These are phyloP conservation scores for Microcaecilia unicolor DNA, from an alignment of 2,797 vertebrate species.

Conservation along the genomic window DNA sequence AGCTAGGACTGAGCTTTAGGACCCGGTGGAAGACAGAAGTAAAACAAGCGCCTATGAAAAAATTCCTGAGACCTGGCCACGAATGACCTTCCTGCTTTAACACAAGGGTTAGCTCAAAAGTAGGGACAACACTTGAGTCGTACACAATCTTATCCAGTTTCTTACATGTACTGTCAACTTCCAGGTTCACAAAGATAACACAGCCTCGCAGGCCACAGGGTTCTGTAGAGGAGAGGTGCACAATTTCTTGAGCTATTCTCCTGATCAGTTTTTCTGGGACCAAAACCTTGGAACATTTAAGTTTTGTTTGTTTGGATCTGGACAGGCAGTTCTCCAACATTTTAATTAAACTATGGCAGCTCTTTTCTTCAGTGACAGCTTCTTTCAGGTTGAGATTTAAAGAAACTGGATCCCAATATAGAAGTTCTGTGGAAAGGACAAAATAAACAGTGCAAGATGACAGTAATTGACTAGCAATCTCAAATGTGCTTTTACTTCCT, in stretches of 20 bases:
- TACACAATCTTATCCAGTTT: slow-evolving; percentile 69
- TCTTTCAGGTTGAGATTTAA: slow-evolving; percentile 54
- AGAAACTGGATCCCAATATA: slow-evolving; percentile 69
- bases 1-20: slow-evolving; percentile 74
- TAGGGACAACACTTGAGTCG: slow-evolving; percentile 70
- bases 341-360: slow-evolving; percentile 62
- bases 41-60: slow-evolving; percentile 71
- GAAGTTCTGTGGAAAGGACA: slow-evolving; percentile 50
- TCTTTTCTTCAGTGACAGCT: slow-evolving; percentile 57
- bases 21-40: slow-evolving; percentile 52
- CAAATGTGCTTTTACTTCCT: too few species aligned
- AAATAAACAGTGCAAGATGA: neutral
- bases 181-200: slow-evolving; percentile 66
- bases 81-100: slow-evolving; percentile 75
- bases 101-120: slow-evolving; percentile 78
- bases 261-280: slow-evolving; percentile 71
- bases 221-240: slow-evolving; percentile 66
- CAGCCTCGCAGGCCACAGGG: slow-evolving; percentile 78
- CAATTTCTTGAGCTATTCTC: slow-evolving; percentile 64
- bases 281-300: slow-evolving; percentile 72
- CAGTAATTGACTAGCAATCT: too few species aligned
- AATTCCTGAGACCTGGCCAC: slow-evolving; percentile 72
- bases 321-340: slow-evolving; percentile 75
- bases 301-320: slow-evolving; percentile 67
- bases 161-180: slow-evolving; percentile 65